Base-by-base conservation (phyloP, 2,888 invertebrate genomes). In the Stenchaetothrips biformis region DNA sequence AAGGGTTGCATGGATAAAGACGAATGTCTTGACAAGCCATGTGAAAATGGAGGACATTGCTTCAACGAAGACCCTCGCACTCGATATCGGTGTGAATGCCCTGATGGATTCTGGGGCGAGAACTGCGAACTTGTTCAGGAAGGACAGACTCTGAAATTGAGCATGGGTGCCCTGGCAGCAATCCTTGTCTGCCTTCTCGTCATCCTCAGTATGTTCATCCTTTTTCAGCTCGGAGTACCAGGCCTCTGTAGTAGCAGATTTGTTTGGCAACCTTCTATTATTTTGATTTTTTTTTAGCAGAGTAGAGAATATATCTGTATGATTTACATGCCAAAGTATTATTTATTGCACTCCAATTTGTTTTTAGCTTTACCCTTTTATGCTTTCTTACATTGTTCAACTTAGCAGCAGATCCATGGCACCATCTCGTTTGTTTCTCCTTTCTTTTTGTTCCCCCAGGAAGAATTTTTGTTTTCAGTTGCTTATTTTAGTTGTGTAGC, bases 131-230 rank as follows among this genome's bases (percentile, higher is more conserved):
- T 96, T 84, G 93, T 95, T 83, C 95, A 96, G 86, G 97, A 98
- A 87, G 97, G 96, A 85, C 96, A 96, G 89, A 96, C 96, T 83
- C 91, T 98, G 85, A 96, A 97, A 86, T 92, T 99, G 86, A 96
- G 97, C 89, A 96, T 96, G 93, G 97, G 97, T 84, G 98, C 98
- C 82, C 91, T 99, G 84, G 96, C 98, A 83, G 97, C 98, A 86
- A 98, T 99, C 87, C 92, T 99, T 87, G 95, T 98, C 89, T 98
- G 98, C 89, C 92, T 98, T 86, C 92, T 98, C 88, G 95, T 97
- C 88, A 96, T 99, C 86, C 92, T 98, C 88, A 94, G 98, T 98
- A 92, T 79, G 53, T 79, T 37, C 21, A 7, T 49, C 37, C 47
- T 48, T 37, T 49, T 49, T 49, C 49, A 49, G 48, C 37, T 48